Base-by-base conservation (phyloP, 2,888 invertebrate species). In the Abrostola triplasia region DNA sequence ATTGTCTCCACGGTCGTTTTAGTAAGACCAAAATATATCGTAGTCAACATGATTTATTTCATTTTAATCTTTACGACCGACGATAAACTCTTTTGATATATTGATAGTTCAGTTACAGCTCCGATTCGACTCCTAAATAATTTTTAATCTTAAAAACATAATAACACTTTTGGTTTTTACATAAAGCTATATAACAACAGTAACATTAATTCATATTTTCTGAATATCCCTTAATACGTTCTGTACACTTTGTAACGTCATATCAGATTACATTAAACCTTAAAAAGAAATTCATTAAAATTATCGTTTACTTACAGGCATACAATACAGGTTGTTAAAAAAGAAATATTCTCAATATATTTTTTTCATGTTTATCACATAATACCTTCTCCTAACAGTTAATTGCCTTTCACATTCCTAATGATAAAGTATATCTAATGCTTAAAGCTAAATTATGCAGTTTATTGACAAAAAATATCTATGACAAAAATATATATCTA, bases 141-240 rank as follows among this genome's bases (percentile, higher is more conserved):
- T 83, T 83, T 81, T 84, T 82, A 83, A 81, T 85, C 90, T 90
- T 92, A 92, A 90, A 90, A 93, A 93, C 92, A 90, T 92, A 92
- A 92, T 92, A 93, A 93, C 93, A 92, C 92, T 91, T 93, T 94
- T 92, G 93, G 93, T 93, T 92, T 91, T 88, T 87, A 89, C 90
- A 91, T 92, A 94, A 92, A 93, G 92, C 93, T 94, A 90, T 93
- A 89, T 92, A 93, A 93, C 92, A 93, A 93, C 91, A 93, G 90
- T 92, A 92, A 93, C 91, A 89, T 90, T 88, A 79, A 85, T 88
- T 81, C 82, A 88, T 91, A 89, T 88, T 85, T 88, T 88, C 78
- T 86, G 87, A 87, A 84, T 88, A 86, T 81, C 83, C 74, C 83
- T 83, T 81, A 87, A 84, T 86, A 88, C 86, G 84, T 85, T 87